Base-by-base conservation (phyloP, 2,797 vertebrate species). In the Echiichthys vipera region DNA sequence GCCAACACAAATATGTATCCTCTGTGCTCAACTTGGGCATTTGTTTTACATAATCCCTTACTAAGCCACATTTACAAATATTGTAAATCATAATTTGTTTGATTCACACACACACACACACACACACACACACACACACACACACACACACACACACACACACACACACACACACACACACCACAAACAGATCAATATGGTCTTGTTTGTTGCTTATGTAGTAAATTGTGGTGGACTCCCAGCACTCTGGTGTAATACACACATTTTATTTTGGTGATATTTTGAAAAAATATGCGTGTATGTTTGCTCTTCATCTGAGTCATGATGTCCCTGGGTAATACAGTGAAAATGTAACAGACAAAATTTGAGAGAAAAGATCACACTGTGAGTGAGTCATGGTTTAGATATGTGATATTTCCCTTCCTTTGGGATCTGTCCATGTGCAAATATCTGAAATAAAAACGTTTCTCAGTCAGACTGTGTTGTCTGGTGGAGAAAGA, bases 301-400 rank as follows among this genome's bases (percentile, higher is more conserved):
- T 66, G 24, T 59, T 70, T 80, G 39, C 51, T 74, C 51, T 78
- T 55, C 14, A 24, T 74, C 73, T 88, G 73, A 83, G 46, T 86
- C 66, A 87, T 63, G 17, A 34, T 57, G 49, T 74, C 57, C 46
- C 62, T 54, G 65, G 43, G 66, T 74, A 65, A 69, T 67, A 22
- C 25, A 59, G 70, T 45, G 27, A 77, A 65, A 85, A 54, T 63
- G 20, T 32, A 73, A 74, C 55, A 77, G 78, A 72, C 68, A 78
- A n/a, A 65, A 56, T 55, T 40, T 72, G 65, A 74, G 34, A 47
- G 40, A 71, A 64, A 66, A 74, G 49, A 77, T 78, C 53, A 66
- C 57, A 61, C 30, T 56, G 71, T 76, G 56, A 63, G 74, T 78
- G 57, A 78, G 65, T 85, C 85, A 78, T 63, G 59, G 39, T 78